Base-by-base conservation (phyloP, 2,113 vertebrate species). In the Zeus faber region DNA sequence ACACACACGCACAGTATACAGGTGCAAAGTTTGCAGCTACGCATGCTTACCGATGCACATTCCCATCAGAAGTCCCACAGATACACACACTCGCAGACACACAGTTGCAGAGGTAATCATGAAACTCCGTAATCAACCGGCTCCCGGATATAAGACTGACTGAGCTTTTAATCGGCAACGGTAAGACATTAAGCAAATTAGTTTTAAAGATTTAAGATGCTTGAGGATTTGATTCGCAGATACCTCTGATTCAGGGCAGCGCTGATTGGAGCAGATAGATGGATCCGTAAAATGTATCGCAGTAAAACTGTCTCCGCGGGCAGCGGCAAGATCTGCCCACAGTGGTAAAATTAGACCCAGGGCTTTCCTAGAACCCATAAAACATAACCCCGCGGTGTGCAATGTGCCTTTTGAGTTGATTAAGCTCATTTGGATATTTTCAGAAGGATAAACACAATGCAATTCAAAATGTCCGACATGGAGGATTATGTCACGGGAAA, bases 141-240 rank as follows among this genome's bases (percentile, higher is more conserved):
- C n/a, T n/a, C n/a, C 87, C 86, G 87, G 86, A 89, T 88, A 91
- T 94, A 94, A 95, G 91, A 94, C 89, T 91, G 87, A 90, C 89
- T 88, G 89, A 88, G 91, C 89, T 90, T 94, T 92, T 93, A 93
- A 94, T 96, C 90, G 87, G 90, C 87, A 92, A 90, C 87, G 89
- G 83, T 83, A 84, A 89, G 87, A 88, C 90, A 93, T 94, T 92
- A 91, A 86, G 90, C 88, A 92, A 91, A 94, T 92, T 91, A 91
- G 88, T 92, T 94, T 93, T 84, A 85, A 87, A 87, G 85, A 88
- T 88, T 88, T 85, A 87, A 83, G 82, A 87, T 86, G 77, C 61
- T 85, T 77, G 79, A 82, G 85, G 83, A 84, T 92, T 87, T 88
- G 65, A 85, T 83, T 84, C 77, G 74, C 73, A 82, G 84, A 85